phyloP scores from a whole-genome alignment of 2,113 vertebrate species.

The Anolis carolinensis region DNA sequence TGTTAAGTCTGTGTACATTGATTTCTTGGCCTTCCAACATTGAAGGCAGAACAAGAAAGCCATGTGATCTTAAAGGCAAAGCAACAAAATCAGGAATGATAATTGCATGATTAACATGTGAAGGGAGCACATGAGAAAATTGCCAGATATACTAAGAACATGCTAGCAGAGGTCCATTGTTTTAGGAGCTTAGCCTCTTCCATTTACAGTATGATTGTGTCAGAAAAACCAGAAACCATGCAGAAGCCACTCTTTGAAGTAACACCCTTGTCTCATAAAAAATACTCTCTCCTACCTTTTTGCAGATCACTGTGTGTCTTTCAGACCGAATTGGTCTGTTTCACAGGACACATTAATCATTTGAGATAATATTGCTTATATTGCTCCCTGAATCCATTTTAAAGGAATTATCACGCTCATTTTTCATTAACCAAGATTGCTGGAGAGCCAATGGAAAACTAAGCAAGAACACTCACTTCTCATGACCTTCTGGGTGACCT shows the following conservation, averaged over 20 bases:
- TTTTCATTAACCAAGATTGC: background rate
- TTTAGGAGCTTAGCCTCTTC: background rate
- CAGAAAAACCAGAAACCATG: too few relatives aligned
- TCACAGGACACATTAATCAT: background rate
- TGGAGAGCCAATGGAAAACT: background rate
- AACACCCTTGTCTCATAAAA: background rate
- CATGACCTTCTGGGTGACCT: background rate
- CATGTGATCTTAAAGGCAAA: background rate
- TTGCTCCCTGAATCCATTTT: background rate
- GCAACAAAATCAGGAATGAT: too few relatives aligned
- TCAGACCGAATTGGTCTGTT: background rate
- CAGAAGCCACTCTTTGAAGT: background rate
- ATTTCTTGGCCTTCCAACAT: too few relatives aligned
- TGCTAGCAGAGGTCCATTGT: background rate
- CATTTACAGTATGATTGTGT: background rate
- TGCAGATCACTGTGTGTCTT: background rate
- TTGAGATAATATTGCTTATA: background rate
- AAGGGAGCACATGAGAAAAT: background rate
- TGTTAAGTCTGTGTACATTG: background rate
- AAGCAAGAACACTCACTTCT: background rate
- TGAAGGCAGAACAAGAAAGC: background rate
- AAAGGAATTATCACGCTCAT: background rate
- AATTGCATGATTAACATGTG: background rate
- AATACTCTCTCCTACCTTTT: too few relatives aligned
- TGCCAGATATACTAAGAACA: background rate